A percentile compares a stretch with the other conserved stretches of the same genome.
These are phyloP conservation scores for Ciconia nigra DNA, from an alignment of 2,797 vertebrate genomes.

Conservation along the genomic window DNA sequence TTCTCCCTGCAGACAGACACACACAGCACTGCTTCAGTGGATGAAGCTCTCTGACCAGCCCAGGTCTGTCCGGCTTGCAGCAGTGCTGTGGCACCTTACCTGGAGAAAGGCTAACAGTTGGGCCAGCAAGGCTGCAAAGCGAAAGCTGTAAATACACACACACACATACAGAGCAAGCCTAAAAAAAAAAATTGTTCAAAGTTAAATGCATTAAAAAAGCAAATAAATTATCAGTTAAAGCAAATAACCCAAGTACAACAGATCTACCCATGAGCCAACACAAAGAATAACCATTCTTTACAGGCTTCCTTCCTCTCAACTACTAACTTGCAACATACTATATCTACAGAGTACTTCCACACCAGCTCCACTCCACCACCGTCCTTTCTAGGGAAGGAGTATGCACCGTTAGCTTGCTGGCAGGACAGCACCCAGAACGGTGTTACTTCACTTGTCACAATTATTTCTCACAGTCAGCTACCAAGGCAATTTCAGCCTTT, in stretches of 20 bases:
- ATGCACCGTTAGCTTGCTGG: not conserved
- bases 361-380: rapidly evolving
- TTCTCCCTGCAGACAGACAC: not conserved
- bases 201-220: not conserved
- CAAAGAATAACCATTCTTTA: not conserved
- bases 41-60: rapidly evolving
- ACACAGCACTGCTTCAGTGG: rapidly evolving
- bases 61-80: not conserved
- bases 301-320: not conserved
- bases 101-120: not conserved
- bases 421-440: not conserved
- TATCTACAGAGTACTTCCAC: not conserved
- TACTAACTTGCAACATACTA: not conserved
- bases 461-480: not conserved
- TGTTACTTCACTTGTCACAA: rapidly evolving
- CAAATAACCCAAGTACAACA: not conserved
- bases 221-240: not conserved
- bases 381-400: not conserved
- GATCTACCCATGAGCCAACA: not conserved
- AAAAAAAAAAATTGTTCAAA: not conserved
- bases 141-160: not conserved
- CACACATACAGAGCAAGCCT: not conserved
- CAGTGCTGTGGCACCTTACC: not conserved
- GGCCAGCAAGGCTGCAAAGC: not conserved
- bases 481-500: not conserved